phyloP scores from a whole-genome alignment of 2,113 vertebrate genomes.

The Melanostigma gelatinosum region DNA sequence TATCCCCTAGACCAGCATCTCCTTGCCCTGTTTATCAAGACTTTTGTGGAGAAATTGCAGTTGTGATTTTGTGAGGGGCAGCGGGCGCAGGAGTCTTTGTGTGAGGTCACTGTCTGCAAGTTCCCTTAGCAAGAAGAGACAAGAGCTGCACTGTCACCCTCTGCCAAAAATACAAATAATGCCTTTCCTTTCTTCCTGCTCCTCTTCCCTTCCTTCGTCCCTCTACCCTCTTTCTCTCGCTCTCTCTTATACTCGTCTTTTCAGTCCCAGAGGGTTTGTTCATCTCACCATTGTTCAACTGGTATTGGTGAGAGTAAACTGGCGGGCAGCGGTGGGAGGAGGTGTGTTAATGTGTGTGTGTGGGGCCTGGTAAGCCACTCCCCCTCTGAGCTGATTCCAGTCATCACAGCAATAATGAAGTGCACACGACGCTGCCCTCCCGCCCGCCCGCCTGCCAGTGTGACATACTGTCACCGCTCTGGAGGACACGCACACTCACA shows the following conservation, averaged over 20 bases:
- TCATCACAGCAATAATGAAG: constrained; percentile 83
- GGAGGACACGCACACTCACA: constrained; percentile 65
- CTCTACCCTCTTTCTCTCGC: constrained; percentile 25
- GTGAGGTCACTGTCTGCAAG: constrained; percentile 47
- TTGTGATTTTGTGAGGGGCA: constrained; percentile 26
- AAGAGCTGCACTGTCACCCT: constrained; percentile 47
- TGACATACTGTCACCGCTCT: constrained; percentile 78
- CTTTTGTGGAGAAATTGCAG: constrained; percentile 6
- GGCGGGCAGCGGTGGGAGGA: constrained; percentile 61
- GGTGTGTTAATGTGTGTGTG: constrained; percentile 55
- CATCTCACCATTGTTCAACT: constrained; percentile 65
- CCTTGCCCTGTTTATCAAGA: constrained; percentile 23
- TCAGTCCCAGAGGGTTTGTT: constrained; percentile 48
- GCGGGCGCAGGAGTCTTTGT: constrained; percentile 3
- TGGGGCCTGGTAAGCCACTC: constrained; percentile 75
- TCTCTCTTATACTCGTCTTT: constrained; percentile 40
- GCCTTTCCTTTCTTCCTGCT: constrained; percentile 36
- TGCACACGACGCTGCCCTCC: constrained; percentile 69
- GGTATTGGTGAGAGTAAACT: constrained; percentile 59
- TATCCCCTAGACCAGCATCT: constrained; percentile 22
- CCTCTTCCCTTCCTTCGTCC: constrained; percentile 42
- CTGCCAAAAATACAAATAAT: constrained; percentile 67
- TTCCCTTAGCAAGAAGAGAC: constrained; percentile 50
- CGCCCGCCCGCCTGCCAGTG: constrained; percentile 72
- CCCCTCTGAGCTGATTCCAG: constrained; percentile 80